These are phyloP conservation scores for Encarsia formosa DNA, from an alignment of 2,888 invertebrate genomes.

Conservation along the genomic window DNA sequence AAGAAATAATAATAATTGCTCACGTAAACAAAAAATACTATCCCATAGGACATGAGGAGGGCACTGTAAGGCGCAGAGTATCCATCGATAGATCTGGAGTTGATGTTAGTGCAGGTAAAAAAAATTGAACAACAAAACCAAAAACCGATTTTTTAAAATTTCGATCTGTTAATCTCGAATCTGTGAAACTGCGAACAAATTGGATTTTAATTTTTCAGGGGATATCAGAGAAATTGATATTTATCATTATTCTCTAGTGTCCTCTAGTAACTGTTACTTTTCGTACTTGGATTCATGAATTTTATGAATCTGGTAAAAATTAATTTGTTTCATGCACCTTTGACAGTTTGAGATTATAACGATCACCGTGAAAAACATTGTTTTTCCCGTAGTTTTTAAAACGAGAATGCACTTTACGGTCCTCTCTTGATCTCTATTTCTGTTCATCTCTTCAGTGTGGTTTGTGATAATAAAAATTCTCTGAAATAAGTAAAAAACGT, in stretches of 20 bases:
- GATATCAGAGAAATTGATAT: neutral
- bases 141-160: neutral
- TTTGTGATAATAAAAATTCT: conserved; percentile 10
- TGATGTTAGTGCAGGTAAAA: conserved; percentile 57
- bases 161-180: conserved; percentile 8
- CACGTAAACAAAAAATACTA: conserved; percentile 36
- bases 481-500: neutral
- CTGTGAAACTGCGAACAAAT: conserved; percentile 10
- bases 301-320: no score
- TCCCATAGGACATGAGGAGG: conserved; percentile 48
- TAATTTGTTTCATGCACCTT: no score
- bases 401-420: conserved; percentile 40
- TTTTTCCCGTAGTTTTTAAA: conserved; percentile 31
- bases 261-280: no score
- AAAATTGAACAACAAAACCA: conserved; percentile 27
- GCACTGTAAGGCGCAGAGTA: conserved; percentile 54
- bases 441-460: conserved; percentile 18
- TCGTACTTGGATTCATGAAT: no score
- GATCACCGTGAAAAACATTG: conserved; percentile 16
- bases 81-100: conserved; percentile 56
- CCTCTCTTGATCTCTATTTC: conserved; percentile 38
- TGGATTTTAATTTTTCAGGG: neutral
- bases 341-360: no score
- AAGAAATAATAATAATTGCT: conserved; percentile 24
- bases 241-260: no score